phyloP scores from a whole-genome alignment of 2,888 invertebrate species.

The Drosophila yooni region DNA sequence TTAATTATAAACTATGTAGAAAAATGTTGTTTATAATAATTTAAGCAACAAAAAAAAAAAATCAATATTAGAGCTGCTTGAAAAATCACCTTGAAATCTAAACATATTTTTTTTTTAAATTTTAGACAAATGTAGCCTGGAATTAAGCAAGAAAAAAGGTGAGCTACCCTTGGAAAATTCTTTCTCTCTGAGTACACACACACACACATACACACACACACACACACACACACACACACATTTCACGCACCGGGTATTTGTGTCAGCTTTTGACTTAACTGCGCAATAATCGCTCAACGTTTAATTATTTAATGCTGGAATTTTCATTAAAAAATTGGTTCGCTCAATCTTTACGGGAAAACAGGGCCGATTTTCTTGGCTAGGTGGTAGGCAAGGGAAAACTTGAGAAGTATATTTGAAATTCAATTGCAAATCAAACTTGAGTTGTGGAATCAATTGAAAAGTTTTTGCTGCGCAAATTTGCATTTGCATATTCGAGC shows the following conservation, averaged over 20 bases:
- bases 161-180: not conserved
- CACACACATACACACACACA: not conserved
- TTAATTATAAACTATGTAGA: too few relatives aligned
- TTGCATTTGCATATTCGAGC: slow-evolving; percentile 38
- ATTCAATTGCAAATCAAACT: slow-evolving; percentile 38
- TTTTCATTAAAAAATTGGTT: slow-evolving; percentile 13
- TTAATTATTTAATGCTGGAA: slow-evolving; percentile 32
- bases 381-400: not conserved
- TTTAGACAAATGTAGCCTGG: not conserved
- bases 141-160: too few relatives aligned
- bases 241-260: not conserved
- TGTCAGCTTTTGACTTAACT: slow-evolving; percentile 2
- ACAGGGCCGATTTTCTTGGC: not conserved
- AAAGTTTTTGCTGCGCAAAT: slow-evolving; percentile 39
- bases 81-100: not conserved
- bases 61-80: not conserved
- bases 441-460: slow-evolving; percentile 44
- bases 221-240: not conserved
- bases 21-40: not conserved
- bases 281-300: slow-evolving; percentile 27
- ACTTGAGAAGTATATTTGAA: slow-evolving; percentile 23
- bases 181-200: not conserved
- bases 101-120: not conserved
- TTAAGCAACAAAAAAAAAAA: not conserved
- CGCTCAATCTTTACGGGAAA: not conserved